These are phyloP conservation scores for Acrocephalus kingi DNA, from an alignment of 2,113 vertebrate genomes.

Conservation along the genomic window DNA sequence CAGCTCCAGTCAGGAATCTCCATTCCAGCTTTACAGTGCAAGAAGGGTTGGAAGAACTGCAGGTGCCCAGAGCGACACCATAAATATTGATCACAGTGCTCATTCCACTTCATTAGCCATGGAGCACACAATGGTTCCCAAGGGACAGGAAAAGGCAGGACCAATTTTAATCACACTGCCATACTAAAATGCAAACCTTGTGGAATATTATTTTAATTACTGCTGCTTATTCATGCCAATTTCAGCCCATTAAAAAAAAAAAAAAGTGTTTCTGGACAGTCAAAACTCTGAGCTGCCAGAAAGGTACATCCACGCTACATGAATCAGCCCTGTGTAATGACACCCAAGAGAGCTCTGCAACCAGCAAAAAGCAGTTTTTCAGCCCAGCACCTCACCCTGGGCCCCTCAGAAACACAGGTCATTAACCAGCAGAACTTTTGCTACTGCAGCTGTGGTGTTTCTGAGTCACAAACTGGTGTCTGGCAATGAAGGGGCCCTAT, in stretches of 20 bases:
- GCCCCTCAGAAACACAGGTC: neutral
- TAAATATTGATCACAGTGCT: conserved; percentile 45
- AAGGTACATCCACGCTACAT: neutral
- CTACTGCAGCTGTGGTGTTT: neutral
- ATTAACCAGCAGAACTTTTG: neutral
- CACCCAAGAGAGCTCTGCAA: neutral
- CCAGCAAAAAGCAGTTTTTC: neutral
- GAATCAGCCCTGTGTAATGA: neutral
- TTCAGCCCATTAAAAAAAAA: neutral
- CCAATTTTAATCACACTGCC: neutral
- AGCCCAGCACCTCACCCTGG: neutral
- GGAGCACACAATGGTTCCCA: neutral
- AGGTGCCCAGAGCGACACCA: conserved; percentile 17
- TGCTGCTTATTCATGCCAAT: neutral
- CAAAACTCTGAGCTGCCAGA: neutral
- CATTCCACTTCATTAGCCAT: conserved; percentile 30
- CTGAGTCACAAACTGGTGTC: neutral
- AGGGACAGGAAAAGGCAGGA: neutral
- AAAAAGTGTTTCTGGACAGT: neutral
- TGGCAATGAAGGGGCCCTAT: neutral
- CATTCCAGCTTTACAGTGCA: neutral
- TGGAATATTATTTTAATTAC: conserved; percentile 51
- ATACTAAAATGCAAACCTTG: neutral
- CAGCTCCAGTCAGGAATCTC: neutral
- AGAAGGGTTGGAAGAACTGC: neutral